Conservation (phyloP, 1,140 invertebrate species). For the Cecropterus lyciades region DNA sequence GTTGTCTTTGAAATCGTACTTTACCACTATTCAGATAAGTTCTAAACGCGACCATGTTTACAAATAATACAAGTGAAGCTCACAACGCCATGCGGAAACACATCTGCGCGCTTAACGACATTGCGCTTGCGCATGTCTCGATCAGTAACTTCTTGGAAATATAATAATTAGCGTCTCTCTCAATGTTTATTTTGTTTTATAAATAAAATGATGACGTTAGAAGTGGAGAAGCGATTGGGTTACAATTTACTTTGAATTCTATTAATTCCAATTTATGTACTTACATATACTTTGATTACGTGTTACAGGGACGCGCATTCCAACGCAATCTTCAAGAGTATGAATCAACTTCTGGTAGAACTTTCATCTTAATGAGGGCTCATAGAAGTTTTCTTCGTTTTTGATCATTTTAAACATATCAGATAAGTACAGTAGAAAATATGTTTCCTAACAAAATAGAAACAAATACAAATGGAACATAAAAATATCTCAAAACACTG, state of each 20-base stretch:
- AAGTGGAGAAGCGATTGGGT: background rate
- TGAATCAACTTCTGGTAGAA: too few species aligned
- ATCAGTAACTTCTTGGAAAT: constrained; percentile 12
- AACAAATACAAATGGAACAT: too few species aligned
- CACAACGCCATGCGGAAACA: constrained; percentile 10
- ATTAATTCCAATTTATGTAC: too few species aligned
- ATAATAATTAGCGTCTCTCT: constrained; percentile 5
- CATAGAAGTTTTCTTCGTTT: too few species aligned
- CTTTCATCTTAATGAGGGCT: too few species aligned
- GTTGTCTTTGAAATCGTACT: background rate
- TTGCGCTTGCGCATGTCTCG: background rate
- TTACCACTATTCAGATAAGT: background rate
- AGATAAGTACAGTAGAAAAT: too few species aligned
- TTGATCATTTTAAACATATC: too few species aligned
- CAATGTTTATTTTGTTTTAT: background rate
- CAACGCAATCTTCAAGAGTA: too few species aligned
- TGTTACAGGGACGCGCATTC: too few species aligned
- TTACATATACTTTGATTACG: too few species aligned
- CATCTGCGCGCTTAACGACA: constrained; percentile 7
- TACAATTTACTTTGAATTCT: background rate
- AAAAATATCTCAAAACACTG: too few species aligned
- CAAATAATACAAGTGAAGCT: constrained; percentile 10
- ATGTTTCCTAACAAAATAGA: too few species aligned
- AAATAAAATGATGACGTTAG: constrained; percentile 1
- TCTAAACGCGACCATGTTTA: background rate